Conservation (phyloP, 2,888 invertebrate genomes). For the Nephrotoma guestfalica region DNA sequence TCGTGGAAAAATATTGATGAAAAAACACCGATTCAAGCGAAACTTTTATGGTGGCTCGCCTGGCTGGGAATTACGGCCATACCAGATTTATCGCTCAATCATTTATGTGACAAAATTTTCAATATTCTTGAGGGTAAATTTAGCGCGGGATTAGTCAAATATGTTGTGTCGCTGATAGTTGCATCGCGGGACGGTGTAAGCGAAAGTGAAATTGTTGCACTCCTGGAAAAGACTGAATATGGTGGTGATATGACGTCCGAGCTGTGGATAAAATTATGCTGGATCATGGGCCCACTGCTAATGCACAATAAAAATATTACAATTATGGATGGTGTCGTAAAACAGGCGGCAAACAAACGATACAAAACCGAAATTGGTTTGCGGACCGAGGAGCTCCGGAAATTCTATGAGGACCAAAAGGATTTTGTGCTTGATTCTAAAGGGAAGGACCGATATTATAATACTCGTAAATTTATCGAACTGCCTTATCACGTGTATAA, state of each 20-base stretch:
- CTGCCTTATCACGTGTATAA: constrained; percentile 64
- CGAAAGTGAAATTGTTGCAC: constrained; percentile 64
- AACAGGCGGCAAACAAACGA: constrained; percentile 22
- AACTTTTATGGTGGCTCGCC: constrained; percentile 44
- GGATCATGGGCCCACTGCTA: constrained; percentile 32
- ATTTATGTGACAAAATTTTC: constrained; percentile 46
- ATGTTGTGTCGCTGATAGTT: constrained; percentile 55
- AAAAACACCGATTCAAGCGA: constrained; percentile 28
- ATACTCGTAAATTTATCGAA: constrained; percentile 67
- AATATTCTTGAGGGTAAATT: constrained; percentile 52
- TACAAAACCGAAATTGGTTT: constrained; percentile 17
- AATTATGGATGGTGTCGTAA: constrained; percentile 27
- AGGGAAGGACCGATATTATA: constrained; percentile 36
- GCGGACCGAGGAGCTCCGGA: constrained; percentile 12
- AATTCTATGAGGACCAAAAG: constrained; percentile 16
- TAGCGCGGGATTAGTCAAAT: constrained; percentile 47
- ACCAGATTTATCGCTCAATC: constrained; percentile 38
- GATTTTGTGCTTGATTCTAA: constrained; percentile 13
- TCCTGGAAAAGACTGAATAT: constrained; percentile 13
- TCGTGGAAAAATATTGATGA: constrained; percentile 24
- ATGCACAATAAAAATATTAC: constrained; percentile 26
- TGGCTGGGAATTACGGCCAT: constrained; percentile 43
- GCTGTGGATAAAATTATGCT: constrained; percentile 32
- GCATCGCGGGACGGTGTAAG: constrained; percentile 64
- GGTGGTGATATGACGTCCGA: constrained; percentile 11